These are phyloP conservation scores for Nemurella pictetii DNA, from an alignment of 2,888 invertebrate species.

Conservation along the genomic window DNA sequence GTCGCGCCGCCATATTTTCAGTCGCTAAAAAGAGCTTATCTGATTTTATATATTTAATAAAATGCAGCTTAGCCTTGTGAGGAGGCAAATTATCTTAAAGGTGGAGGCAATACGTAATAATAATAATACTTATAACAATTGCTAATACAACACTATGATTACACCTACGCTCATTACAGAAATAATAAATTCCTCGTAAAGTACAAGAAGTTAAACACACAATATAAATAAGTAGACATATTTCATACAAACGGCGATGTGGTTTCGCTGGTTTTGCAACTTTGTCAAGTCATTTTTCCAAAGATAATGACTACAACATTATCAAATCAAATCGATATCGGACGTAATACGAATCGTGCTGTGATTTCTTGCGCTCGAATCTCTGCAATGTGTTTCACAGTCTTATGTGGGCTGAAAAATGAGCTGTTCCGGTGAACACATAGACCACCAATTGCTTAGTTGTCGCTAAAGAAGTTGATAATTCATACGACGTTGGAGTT, in stretches of 20 bases:
- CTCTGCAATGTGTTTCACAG: background rate
- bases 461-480: no score
- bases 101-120: no score
- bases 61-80: background rate
- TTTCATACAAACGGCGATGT: background rate
- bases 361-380: background rate
- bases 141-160: background rate
- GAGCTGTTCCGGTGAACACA: no score
- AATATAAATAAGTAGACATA: no score
- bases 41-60: background rate
- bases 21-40: background rate
- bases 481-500: no score
- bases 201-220: background rate
- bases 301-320: background rate
- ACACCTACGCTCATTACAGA: background rate
- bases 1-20: background rate
- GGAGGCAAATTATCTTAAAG: background rate
- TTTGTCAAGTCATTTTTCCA: background rate
- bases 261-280: background rate
- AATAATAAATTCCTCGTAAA: background rate
- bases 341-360: background rate
- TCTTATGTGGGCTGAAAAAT: no score
- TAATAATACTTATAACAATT: conserved; percentile 14
- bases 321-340: background rate
- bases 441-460: background rate